A percentile compares a stretch with the other conserved stretches of the same genome.
phyloP scores from a whole-genome alignment of 2,113 vertebrate species.

The Caloenas nicobarica region DNA sequence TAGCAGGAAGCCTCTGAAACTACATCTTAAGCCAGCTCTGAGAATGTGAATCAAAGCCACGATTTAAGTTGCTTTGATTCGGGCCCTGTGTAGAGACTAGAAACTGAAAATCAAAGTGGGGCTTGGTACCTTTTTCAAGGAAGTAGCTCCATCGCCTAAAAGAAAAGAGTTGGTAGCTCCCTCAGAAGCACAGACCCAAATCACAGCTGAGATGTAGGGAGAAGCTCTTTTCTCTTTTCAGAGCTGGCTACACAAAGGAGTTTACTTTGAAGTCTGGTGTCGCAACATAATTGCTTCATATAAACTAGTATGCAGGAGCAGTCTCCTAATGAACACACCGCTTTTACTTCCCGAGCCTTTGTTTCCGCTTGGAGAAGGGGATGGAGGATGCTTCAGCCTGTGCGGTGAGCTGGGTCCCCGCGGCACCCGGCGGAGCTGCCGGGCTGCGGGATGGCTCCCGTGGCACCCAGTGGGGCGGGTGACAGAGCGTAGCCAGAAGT shows the following conservation, averaged over 20 bases:
- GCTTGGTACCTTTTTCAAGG: constrained; percentile 1
- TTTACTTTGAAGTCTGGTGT: constrained; percentile 3
- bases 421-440: accelerated
- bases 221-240: constrained; percentile 5
- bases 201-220: not conserved
- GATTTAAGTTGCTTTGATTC: constrained; percentile 25
- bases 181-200: not conserved
- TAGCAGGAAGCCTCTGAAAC: constrained; percentile 13
- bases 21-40: not conserved
- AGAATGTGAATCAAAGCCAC: not conserved
- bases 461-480: not conserved
- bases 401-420: not conserved
- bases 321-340: not conserved
- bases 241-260: not conserved
- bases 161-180: constrained; percentile 10
- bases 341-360: not conserved
- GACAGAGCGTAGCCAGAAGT: not conserved
- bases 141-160: not conserved
- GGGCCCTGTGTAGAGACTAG: not conserved
- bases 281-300: not conserved
- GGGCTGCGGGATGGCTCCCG: not conserved
- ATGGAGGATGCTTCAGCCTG: not conserved
- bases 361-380: not conserved
- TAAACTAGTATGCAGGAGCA: not conserved
- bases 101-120: constrained; percentile 37